phyloP scores from a whole-genome alignment of 2,113 vertebrate species.

The Ciconia maguari region DNA sequence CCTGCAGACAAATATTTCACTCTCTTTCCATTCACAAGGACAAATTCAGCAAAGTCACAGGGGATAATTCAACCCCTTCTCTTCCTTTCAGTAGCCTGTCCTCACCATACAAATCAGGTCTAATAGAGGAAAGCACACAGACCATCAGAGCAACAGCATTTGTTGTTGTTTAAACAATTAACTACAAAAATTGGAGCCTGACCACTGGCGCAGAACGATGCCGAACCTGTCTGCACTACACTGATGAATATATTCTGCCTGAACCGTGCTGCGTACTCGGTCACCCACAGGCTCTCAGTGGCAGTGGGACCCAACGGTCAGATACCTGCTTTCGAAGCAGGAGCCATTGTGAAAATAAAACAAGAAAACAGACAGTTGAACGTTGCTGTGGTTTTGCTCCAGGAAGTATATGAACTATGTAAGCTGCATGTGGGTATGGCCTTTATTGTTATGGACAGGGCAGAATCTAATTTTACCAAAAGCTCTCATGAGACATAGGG shows the following conservation, averaged over 20 bases:
- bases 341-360: not conserved
- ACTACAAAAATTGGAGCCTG: not conserved
- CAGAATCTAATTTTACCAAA: conserved; percentile 39
- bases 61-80: conserved; percentile 1
- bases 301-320: not conserved
- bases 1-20: conserved; percentile 19
- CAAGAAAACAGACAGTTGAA: not conserved
- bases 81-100: conserved; percentile 19
- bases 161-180: not conserved
- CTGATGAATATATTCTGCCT: not conserved
- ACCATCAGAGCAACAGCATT: not conserved
- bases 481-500: conserved; percentile 14
- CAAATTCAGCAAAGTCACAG: conserved; percentile 21
- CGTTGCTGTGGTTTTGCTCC: conserved; percentile 38
- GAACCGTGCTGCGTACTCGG: accelerated
- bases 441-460: conserved; percentile 50
- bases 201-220: not conserved
- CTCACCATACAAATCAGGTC: conserved; percentile 39
- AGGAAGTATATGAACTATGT: not conserved
- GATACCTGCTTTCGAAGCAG: not conserved
- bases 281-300: not conserved
- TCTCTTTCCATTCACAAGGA: conserved; percentile 25
- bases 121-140: not conserved
- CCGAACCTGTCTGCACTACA: not conserved
- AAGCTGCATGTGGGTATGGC: not conserved